phyloP scores from a whole-genome alignment of 2,113 vertebrate genomes.

The Pongo abelii region DNA sequence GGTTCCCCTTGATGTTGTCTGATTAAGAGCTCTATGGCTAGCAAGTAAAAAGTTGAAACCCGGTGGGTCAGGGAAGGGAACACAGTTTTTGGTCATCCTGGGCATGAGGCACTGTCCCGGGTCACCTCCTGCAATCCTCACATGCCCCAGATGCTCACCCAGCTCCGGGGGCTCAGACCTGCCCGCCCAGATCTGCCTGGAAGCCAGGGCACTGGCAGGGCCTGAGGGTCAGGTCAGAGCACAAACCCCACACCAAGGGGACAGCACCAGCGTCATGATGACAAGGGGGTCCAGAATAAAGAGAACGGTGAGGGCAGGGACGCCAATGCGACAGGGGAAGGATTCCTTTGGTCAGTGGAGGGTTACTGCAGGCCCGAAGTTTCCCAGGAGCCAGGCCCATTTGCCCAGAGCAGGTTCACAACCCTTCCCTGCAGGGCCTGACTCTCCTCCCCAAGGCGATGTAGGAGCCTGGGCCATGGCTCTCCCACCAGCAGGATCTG shows the following conservation, averaged over 20 bases:
- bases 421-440: not conserved
- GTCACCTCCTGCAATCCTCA: not conserved
- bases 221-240: not conserved
- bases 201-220: not conserved
- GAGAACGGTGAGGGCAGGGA: not conserved
- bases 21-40: not conserved
- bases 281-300: not conserved
- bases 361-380: not conserved
- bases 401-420: not conserved
- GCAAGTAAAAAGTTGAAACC: not conserved
- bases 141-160: not conserved
- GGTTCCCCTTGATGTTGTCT: not conserved
- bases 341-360: not conserved
- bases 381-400: not conserved
- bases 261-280: no score
- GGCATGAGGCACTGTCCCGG: not conserved
- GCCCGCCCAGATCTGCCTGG: not conserved
- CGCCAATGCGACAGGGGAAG: fast-evolving
- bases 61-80: not conserved
- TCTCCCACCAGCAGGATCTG: not conserved
- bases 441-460: not conserved
- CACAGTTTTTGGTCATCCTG: not conserved
- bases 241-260: not conserved
- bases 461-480: not conserved
- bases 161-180: not conserved